phyloP scores from a whole-genome alignment of 2,113 vertebrate species.

The Peromyscus californicus region DNA sequence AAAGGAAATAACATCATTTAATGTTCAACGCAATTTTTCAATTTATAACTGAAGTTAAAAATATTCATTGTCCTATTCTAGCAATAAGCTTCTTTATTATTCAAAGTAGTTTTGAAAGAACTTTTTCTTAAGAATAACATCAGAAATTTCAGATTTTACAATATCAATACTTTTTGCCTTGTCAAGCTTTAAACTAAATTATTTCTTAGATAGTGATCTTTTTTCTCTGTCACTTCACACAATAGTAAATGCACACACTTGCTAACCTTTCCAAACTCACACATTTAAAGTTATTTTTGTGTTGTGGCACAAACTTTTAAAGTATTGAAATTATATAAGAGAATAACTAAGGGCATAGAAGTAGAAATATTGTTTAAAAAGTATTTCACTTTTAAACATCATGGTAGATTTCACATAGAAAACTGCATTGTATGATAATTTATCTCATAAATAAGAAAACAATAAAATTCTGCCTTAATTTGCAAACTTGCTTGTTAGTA shows the following conservation, averaged over 20 bases:
- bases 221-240: neutral
- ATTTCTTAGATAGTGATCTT: neutral
- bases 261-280: neutral
- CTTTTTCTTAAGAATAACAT: neutral
- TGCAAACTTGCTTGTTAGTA: neutral
- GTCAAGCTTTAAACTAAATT: conserved; percentile 42
- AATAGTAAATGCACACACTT: neutral
- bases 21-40: conserved; percentile 82
- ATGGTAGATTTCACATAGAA: neutral
- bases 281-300: neutral
- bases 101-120: neutral
- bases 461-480: neutral
- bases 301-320: neutral
- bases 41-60: conserved; percentile 80
- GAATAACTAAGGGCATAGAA: neutral
- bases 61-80: conserved; percentile 77
- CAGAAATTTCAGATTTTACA: neutral
- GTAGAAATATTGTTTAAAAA: neutral
- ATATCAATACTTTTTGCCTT: neutral
- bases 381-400: neutral
- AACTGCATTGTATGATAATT: neutral
- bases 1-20: conserved; percentile 77
- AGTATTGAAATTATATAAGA: neutral
- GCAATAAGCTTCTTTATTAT: conserved; percentile 20
- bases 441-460: neutral